Evolutionary conservation across 2,797 vertebrate species (phyloP), one percentile per base, ranked within the genome.

Genomic region (Anolis apletophallus): DNA sequence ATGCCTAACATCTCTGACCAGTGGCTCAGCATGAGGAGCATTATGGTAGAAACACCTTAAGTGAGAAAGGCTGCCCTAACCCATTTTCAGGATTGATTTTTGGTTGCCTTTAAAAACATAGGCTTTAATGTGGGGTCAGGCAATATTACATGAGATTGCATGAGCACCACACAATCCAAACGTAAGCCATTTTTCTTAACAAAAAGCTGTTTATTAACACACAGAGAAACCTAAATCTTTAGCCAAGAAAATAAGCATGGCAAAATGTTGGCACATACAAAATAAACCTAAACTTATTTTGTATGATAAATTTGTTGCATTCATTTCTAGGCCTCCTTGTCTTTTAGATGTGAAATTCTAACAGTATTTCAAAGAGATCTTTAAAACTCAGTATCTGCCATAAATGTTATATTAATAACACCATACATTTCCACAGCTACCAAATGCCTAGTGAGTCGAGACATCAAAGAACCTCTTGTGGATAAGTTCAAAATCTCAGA

Each of bases 401-500:
- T 46, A 78, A 61, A 76, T 78, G n/a, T 81, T 54, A 73, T 7
- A 46, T 6, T 55, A 81, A 72, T 83, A 77, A 40, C 6, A 5
- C 12, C 3, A 55, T 76, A 19, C 9, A 82, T 77, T 34, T 59
- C 26, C 26, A 57, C 19, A 75, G 21, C 34, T 54, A 71, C 40
- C 10, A 50, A 17, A 52, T 59, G 75, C 23, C 64, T 87, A 54
- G 21, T 8, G 50, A 59, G 3, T 40, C 71, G 50, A 71, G 12
- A 21, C 57, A 83, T 78, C 75, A 61, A 78, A 87, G 76, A 71
- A 34, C n/a, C 14, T 86, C 57, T 67, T 54, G 72, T 52, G n/a
- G 74, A 80, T 16, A 1, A 9, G 1, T 2, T 89, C 36, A 55
- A 46, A 67, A 88, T 80, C 78, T 87, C 29, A 86, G 7, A 85